phyloP scores from a whole-genome alignment of 64 coral and sea anemone genomes.

The Hydrozoanthus tunicans region DNA sequence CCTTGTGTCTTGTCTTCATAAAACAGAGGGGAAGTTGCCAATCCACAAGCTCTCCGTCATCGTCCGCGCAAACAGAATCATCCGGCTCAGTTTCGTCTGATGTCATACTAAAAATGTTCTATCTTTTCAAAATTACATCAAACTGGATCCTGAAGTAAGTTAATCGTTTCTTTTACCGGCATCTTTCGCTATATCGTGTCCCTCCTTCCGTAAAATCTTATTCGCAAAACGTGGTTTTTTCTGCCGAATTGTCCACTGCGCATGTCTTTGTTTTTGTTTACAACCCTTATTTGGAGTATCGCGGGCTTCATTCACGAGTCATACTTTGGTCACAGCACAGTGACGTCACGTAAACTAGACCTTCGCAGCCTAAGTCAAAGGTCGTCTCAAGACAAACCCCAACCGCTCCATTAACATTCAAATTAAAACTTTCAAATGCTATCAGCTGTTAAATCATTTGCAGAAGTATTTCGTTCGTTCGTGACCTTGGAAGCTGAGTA shows the following conservation, averaged over 20 bases:
- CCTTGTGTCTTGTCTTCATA: constrained; percentile 97
- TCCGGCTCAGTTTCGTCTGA: constrained; percentile 78
- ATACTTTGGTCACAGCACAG: constrained; percentile 17
- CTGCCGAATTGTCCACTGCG: constrained; percentile 17
- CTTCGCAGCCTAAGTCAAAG: neutral
- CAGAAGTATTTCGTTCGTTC: neutral
- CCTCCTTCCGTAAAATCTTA: constrained; percentile 29
- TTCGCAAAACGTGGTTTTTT: constrained; percentile 51
- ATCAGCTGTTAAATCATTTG: neutral
- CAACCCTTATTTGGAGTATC: constrained; percentile 51
- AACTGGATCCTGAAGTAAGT: constrained; percentile 2
- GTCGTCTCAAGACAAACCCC: neutral
- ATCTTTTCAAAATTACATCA: constrained; percentile 20
- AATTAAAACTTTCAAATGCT: neutral
- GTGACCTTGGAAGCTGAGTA: neutral
- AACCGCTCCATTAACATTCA: no score
- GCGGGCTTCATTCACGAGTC: constrained; percentile 63
- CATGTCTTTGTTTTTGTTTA: constrained; percentile 87
- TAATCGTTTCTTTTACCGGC: constrained; percentile 40
- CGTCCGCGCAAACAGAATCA: constrained; percentile 79
- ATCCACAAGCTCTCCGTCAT: constrained; percentile 96
- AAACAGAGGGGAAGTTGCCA: constrained; percentile 98
- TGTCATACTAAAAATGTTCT: constrained; percentile 64
- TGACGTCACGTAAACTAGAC: constrained; percentile 5
- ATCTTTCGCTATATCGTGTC: constrained; percentile 11